These are phyloP conservation scores for Anoplolepis gracilipes DNA, from an alignment of 1,140 invertebrate genomes.

Conservation along the genomic window DNA sequence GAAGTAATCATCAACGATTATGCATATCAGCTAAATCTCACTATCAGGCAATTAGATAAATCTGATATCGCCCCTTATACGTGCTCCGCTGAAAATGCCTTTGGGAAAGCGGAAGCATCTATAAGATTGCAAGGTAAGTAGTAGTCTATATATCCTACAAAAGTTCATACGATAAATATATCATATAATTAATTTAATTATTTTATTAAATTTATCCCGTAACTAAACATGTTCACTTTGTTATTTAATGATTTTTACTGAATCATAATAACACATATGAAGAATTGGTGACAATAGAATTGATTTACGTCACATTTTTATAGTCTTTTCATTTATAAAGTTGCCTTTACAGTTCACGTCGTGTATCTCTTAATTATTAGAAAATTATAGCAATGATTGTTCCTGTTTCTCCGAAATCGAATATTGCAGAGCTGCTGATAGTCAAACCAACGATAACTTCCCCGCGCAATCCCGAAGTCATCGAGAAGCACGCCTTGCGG, in stretches of 20 bases:
- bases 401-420: not conserved
- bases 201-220: not conserved
- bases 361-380: not conserved
- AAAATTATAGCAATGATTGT: not conserved
- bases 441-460: slow-evolving; percentile 59
- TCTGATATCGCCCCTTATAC: slow-evolving; percentile 91
- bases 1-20: slow-evolving; percentile 89
- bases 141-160: not conserved
- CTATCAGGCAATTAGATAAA: slow-evolving; percentile 89
- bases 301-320: not conserved
- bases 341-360: not conserved
- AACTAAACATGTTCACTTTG: not conserved
- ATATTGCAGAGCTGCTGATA: slow-evolving; percentile 67
- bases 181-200: not conserved
- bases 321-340: not conserved
- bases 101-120: slow-evolving; percentile 90
- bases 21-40: slow-evolving; percentile 91
- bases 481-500: slow-evolving; percentile 48
- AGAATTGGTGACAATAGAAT: not conserved
- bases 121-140: slow-evolving; percentile 90
- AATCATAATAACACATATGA: not conserved
- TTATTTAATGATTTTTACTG: not conserved
- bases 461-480: slow-evolving; percentile 39
- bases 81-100: slow-evolving; percentile 90
- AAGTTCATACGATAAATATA: not conserved